Evolutionary conservation across 1,140 invertebrate genomes (phyloP).

Genomic region (Triops cancriformis): DNA sequence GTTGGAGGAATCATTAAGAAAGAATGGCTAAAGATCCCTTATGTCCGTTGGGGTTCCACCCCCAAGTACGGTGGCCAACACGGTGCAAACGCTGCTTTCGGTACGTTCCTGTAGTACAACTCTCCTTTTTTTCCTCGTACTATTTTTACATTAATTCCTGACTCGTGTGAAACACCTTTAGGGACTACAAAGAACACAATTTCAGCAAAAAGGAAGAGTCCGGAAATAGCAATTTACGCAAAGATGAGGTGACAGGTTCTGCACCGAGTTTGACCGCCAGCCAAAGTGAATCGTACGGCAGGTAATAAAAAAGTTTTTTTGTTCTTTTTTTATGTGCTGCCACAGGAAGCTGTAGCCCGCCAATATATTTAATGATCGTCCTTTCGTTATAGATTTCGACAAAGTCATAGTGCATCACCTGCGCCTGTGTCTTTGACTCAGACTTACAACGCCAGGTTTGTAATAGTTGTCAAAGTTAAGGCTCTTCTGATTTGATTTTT

Average conservation of each 20-base stretch:
- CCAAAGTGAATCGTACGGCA: slow-evolving; percentile 24
- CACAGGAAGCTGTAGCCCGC: too few relatives aligned
- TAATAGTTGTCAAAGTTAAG: neutral
- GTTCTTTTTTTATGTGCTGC: neutral
- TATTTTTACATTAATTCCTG: slow-evolving; percentile 26
- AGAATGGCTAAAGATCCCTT: slow-evolving; percentile 52
- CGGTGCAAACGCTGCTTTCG: slow-evolving; percentile 86
- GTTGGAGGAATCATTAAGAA: neutral
- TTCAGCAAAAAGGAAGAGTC: slow-evolving; percentile 47
- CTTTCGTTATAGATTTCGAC: neutral
- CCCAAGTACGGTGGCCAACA: slow-evolving; percentile 84
- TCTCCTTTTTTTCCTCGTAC: slow-evolving; percentile 16
- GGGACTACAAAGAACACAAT: slow-evolving; percentile 82
- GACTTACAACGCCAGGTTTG: slow-evolving; percentile 4
- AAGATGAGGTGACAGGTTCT: slow-evolving; percentile 61
- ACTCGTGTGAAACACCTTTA: slow-evolving; percentile 36
- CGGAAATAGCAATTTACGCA: slow-evolving; percentile 34
- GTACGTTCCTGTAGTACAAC: slow-evolving; percentile 42
- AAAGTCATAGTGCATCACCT: slow-evolving; percentile 16
- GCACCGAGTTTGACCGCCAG: slow-evolving; percentile 52
- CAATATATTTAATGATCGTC: too few relatives aligned
- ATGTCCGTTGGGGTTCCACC: slow-evolving; percentile 86
- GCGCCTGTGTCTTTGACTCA: neutral
- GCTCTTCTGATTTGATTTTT: neutral
- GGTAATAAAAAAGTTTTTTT: slow-evolving; percentile 28